phyloP scores from a whole-genome alignment of 2,797 vertebrate genomes.

The Lindbergichthys nudifrons region DNA sequence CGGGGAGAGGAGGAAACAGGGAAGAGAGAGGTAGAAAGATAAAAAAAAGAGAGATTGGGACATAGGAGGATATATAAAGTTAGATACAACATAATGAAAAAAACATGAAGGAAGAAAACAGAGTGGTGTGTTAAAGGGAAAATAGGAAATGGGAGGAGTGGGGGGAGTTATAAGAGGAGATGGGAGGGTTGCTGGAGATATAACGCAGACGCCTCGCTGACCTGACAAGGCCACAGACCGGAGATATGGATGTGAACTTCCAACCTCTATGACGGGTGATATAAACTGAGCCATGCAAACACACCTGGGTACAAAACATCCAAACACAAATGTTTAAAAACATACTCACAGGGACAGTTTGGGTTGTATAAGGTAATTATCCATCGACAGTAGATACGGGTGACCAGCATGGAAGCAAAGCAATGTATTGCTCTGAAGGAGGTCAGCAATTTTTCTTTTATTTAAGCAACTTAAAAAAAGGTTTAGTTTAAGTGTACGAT shows the following conservation, averaged over 20 bases:
- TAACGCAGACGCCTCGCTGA: slow-evolving; percentile 62
- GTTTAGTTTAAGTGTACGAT: too few relatives aligned
- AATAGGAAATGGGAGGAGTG: background rate
- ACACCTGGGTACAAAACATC: slow-evolving; percentile 55
- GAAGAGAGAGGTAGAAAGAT: slow-evolving; percentile 36
- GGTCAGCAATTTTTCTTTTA: too few relatives aligned
- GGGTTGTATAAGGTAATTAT: too few relatives aligned
- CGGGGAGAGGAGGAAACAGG: slow-evolving; percentile 46
- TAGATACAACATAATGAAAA: slow-evolving; percentile 28
- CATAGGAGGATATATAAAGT: slow-evolving; percentile 34
- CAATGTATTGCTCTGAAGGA: too few relatives aligned
- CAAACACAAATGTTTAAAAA: slow-evolving; percentile 2
- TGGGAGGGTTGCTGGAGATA: slow-evolving; percentile 51
- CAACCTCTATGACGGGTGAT: slow-evolving; percentile 49
- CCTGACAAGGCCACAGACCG: slow-evolving; percentile 58
- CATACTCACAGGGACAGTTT: background rate
- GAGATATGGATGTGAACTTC: slow-evolving; percentile 55
- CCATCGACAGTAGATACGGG: too few relatives aligned
- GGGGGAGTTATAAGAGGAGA: slow-evolving; percentile 11
- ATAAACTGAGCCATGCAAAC: slow-evolving; percentile 55
- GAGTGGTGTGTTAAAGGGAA: background rate
- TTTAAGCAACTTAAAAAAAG: too few relatives aligned
- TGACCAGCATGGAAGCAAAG: too few relatives aligned
- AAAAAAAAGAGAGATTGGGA: slow-evolving; percentile 40
- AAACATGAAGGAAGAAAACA: slow-evolving; percentile 20